A percentile compares a stretch with the other conserved stretches of the same genome.
Evolutionary conservation across 2,888 invertebrate genomes (phyloP).

Genomic region (Cephus nigrinus): DNA sequence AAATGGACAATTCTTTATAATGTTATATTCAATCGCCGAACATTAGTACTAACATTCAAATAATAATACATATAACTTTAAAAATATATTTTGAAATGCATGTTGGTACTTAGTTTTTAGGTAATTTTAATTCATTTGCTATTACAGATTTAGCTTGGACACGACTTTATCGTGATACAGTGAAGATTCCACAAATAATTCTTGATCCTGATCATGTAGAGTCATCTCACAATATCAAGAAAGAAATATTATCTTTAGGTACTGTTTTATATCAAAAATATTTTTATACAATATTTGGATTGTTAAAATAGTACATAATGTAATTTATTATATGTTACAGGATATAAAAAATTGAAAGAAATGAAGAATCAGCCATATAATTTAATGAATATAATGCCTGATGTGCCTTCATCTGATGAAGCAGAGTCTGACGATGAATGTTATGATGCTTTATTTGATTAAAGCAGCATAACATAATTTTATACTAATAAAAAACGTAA

Average conservation of each 20-base stretch:
- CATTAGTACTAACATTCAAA: no score
- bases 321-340: constrained; percentile 29
- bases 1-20: background rate
- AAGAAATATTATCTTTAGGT: background rate
- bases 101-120: background rate
- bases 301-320: background rate
- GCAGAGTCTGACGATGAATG: constrained; percentile 58
- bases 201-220: constrained; percentile 40
- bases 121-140: background rate
- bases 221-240: background rate
- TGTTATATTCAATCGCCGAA: background rate
- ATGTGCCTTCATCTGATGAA: constrained; percentile 43
- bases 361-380: background rate
- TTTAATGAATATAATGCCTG: constrained; percentile 45
- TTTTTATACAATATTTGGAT: background rate
- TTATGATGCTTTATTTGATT: constrained; percentile 25
- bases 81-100: background rate
- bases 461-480: background rate
- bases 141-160: background rate
- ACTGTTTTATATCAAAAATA: background rate
- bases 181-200: constrained; percentile 38
- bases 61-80: no score
- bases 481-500: background rate
- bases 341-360: constrained; percentile 37
- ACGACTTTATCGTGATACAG: constrained; percentile 41